A percentile compares a stretch with the other conserved stretches of the same genome.
These are phyloP conservation scores for Phaonia tiefii DNA, from an alignment of 2,888 invertebrate species.

Conservation along the genomic window DNA sequence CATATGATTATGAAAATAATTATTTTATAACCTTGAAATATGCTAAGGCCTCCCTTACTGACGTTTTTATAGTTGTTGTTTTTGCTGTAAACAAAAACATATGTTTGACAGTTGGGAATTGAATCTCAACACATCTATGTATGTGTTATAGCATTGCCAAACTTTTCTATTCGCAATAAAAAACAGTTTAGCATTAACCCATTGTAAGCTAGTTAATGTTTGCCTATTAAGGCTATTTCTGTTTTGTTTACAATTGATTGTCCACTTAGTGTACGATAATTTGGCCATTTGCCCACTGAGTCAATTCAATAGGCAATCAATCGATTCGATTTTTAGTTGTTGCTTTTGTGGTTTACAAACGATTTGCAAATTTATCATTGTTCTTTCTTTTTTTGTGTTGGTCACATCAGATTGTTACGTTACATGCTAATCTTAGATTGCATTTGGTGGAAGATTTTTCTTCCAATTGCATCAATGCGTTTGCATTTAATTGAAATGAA, in stretches of 20 bases:
- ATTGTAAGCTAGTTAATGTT: no score
- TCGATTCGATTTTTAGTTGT: constrained; percentile 28
- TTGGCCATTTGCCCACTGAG: constrained; percentile 63
- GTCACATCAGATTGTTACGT: background rate
- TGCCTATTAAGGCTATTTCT: no score
- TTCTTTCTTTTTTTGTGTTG: constrained; percentile 12
- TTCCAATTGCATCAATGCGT: background rate
- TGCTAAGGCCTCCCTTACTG: no score
- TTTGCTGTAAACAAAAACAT: no score
- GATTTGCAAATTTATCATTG: constrained; percentile 25
- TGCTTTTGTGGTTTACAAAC: background rate
- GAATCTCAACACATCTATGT: no score
- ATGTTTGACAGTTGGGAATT: no score
- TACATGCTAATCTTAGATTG: constrained; percentile 17
- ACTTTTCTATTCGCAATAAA: no score
- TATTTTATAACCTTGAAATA: no score
- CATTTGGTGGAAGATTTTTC: background rate
- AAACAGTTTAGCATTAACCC: no score
- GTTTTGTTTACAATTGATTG: constrained; percentile 21
- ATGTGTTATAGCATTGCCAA: no score
- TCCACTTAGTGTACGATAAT: constrained; percentile 5
- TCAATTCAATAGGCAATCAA: constrained; percentile 48
- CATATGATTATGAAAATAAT: no score
- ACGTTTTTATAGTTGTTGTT: no score
- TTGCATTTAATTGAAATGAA: background rate